A percentile compares a stretch with the other conserved stretches of the same genome.
Evolutionary conservation across 2,888 invertebrate species (phyloP).

Genomic region (Lepidonotus clava): DNA sequence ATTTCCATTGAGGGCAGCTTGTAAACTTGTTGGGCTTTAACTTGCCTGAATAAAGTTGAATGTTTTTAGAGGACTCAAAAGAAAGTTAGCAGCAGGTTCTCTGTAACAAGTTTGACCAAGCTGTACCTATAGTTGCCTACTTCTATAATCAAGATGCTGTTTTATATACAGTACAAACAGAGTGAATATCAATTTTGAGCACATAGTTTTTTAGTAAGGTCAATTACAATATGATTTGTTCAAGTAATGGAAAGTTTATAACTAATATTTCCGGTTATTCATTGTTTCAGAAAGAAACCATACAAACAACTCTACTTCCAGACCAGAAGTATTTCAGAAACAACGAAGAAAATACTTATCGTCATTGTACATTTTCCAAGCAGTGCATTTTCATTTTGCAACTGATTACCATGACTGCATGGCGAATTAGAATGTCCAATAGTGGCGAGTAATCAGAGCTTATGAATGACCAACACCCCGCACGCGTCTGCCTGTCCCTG

Average conservation of each 20-base stretch:
- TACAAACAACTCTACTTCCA: too few species aligned
- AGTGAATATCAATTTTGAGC: too few species aligned
- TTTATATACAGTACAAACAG: too few species aligned
- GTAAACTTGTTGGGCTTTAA: not conserved
- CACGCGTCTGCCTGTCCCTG: constrained; percentile 2
- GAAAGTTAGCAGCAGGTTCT: not conserved
- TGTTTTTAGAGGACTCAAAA: not conserved
- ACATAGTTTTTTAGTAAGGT: too few species aligned
- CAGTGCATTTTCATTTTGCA: not conserved
- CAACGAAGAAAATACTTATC: not conserved
- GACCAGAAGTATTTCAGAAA: not conserved
- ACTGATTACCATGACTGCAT: not conserved
- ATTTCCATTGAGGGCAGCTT: not conserved
- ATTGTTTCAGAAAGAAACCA: too few species aligned
- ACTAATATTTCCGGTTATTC: too few species aligned
- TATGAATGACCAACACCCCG: constrained; percentile 46
- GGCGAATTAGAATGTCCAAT: constrained; percentile 24
- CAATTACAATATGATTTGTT: too few species aligned
- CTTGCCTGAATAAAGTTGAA: not conserved
- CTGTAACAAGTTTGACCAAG: too few species aligned
- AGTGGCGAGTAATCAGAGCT: not conserved
- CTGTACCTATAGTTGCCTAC: too few species aligned
- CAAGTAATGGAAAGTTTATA: too few species aligned
- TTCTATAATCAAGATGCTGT: too few species aligned
- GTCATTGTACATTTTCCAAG: not conserved